phyloP scores from a whole-genome alignment of 2,888 invertebrate species.

The Timema cristinae region DNA sequence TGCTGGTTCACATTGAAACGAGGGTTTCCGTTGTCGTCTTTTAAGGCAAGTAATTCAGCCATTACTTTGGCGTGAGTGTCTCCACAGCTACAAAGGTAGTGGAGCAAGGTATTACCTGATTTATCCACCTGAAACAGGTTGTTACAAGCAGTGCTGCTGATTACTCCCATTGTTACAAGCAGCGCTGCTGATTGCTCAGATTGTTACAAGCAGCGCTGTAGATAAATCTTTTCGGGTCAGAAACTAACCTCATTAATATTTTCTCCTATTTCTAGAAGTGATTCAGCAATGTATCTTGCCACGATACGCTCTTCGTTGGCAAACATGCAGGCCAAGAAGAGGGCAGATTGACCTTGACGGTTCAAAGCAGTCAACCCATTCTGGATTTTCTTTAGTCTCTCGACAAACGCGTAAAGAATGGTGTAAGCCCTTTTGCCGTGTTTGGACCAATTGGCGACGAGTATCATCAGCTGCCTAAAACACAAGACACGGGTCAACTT shows the following conservation, averaged over 20 bases:
- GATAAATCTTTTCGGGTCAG: too few species aligned
- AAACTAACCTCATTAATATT: constrained; percentile 15
- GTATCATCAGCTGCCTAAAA: constrained; percentile 13
- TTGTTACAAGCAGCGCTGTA: too few species aligned
- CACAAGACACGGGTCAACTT: not conserved
- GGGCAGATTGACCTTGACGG: not conserved
- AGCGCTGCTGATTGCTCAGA: too few species aligned
- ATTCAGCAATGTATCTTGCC: constrained; percentile 18
- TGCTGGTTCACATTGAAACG: too few species aligned
- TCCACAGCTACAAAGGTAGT: too few species aligned
- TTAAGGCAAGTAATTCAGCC: too few species aligned
- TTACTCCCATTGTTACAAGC: too few species aligned
- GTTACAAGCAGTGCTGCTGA: too few species aligned
- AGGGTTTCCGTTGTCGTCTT: too few species aligned
- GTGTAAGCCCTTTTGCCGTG: not conserved
- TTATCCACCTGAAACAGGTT: too few species aligned
- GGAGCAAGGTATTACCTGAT: too few species aligned
- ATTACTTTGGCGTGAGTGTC: too few species aligned
- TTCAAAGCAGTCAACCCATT: not conserved
- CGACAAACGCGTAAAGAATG: constrained; percentile 2
- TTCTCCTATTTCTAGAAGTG: not conserved
- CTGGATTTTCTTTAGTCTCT: not conserved
- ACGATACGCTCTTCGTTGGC: not conserved
- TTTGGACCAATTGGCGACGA: not conserved
- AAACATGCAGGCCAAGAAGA: constrained; percentile 10